Evolutionary conservation across 2,888 invertebrate species (phyloP).

Genomic region (Parnassius orleans): DNA sequence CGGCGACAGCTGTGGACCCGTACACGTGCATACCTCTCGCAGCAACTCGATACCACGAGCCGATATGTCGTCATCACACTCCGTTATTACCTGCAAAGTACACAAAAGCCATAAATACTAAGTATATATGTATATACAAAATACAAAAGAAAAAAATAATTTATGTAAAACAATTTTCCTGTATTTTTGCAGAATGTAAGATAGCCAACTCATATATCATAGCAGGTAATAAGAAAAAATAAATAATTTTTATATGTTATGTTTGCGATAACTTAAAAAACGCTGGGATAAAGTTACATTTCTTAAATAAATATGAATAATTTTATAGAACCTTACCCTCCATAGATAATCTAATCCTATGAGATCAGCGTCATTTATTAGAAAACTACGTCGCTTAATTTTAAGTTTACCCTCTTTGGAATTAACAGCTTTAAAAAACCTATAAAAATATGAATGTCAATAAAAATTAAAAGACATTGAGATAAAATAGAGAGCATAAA

Average conservation of each 20-base stretch:
- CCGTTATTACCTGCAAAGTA: conserved; percentile 86
- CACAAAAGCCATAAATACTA: not conserved
- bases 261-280: not conserved
- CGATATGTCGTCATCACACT: conserved; percentile 95
- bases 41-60: conserved; percentile 94
- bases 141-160: too few species aligned
- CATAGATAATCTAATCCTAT: conserved; percentile 98
- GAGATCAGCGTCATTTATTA: conserved; percentile 96
- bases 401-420: conserved; percentile 96
- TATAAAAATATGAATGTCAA: conserved; percentile 43
- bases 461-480: conserved; percentile 9
- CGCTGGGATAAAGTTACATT: too few species aligned
- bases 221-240: too few species aligned
- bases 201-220: too few species aligned
- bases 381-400: conserved; percentile 90
- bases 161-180: too few species aligned
- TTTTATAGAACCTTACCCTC: conserved; percentile 82
- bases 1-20: conserved; percentile 91
- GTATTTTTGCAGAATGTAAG: too few species aligned
- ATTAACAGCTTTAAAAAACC: conserved; percentile 97
- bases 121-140: too few species aligned
- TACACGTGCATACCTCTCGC: conserved; percentile 95
- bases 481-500: not conserved
- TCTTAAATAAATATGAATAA: too few species aligned
- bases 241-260: not conserved